Evolutionary conservation across 2,888 invertebrate genomes (phyloP).

Genomic region (Octodonta nipae): DNA sequence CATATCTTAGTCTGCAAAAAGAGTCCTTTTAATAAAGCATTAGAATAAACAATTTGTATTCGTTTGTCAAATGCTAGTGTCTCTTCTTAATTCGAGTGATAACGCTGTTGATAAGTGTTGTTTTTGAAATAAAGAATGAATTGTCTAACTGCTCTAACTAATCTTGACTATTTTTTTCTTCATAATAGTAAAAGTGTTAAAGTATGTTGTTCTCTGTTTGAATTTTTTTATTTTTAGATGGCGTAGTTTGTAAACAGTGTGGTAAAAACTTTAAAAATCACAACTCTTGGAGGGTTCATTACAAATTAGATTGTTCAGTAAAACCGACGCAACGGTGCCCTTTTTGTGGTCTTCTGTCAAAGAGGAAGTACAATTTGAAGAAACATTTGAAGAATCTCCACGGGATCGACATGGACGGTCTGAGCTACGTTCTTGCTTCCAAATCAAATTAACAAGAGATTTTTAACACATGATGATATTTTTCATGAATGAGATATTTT

Average conservation of each 20-base stretch:
- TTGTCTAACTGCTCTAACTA: background rate
- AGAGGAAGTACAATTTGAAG: background rate
- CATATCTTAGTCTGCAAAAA: background rate
- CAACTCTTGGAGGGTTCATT: conserved; percentile 25
- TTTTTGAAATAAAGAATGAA: too few species aligned
- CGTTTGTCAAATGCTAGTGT: too few species aligned
- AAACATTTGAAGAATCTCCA: conserved; percentile 2
- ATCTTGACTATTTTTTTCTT: background rate
- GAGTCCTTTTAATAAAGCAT: too few species aligned
- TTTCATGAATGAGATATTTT: too few species aligned
- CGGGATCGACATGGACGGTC: too few species aligned
- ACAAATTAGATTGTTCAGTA: conserved; percentile 2
- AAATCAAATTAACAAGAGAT: too few species aligned
- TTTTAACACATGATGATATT: too few species aligned
- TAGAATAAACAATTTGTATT: too few species aligned
- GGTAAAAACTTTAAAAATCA: conserved; percentile 33
- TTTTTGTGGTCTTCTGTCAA: conserved; percentile 10
- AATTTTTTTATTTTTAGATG: background rate
- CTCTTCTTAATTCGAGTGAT: too few species aligned
- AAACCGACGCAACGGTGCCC: conserved; percentile 8
- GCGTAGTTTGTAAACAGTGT: conserved; percentile 22
- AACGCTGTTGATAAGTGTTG: too few species aligned
- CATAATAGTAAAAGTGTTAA: background rate
- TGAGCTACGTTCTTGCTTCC: too few species aligned
- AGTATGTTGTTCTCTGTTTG: background rate